These are phyloP conservation scores for Andrena bucephala DNA, from an alignment of 2,888 invertebrate genomes.

Conservation along the genomic window DNA sequence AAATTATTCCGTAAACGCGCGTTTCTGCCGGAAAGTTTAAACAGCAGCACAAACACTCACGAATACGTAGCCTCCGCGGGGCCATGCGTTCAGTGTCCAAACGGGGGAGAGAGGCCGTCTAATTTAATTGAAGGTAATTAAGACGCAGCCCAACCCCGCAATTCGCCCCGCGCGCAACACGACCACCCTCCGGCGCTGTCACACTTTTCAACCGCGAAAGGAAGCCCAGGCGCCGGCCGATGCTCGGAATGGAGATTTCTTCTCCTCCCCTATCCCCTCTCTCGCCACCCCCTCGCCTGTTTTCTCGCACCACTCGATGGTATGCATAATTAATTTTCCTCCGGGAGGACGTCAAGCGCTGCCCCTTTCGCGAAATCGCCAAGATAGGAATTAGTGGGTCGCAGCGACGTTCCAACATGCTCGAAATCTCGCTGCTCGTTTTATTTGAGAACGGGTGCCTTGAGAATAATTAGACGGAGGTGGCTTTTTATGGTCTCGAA, in stretches of 20 bases:
- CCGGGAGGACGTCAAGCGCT: slow-evolving; percentile 60
- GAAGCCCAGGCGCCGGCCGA: slow-evolving; percentile 17
- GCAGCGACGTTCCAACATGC: slow-evolving; percentile 29
- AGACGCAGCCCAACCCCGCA: slow-evolving; percentile 42
- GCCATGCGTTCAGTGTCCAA: slow-evolving; percentile 12
- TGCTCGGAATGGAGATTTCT: not conserved
- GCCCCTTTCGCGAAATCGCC: slow-evolving; percentile 60
- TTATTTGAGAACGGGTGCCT: slow-evolving; percentile 37
- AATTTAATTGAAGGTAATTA: slow-evolving; percentile 69
- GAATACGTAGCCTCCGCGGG: not conserved
- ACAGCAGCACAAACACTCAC: slow-evolving; percentile 31
- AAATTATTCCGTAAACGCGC: slow-evolving; percentile 29
- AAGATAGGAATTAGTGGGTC: slow-evolving; percentile 64
- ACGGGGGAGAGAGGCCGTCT: slow-evolving; percentile 23
- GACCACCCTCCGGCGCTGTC: not conserved
- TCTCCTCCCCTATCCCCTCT: not conserved
- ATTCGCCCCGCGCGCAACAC: slow-evolving; percentile 12
- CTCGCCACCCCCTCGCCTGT: slow-evolving; percentile 3
- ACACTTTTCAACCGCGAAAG: slow-evolving; percentile 15
- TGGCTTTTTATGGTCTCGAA: not conserved
- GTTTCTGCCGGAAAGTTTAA: slow-evolving; percentile 37
- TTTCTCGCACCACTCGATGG: slow-evolving; percentile 57
- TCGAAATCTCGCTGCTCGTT: slow-evolving; percentile 54
- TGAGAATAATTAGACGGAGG: not conserved
- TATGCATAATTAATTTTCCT: slow-evolving; percentile 72